Percentiles rank a stretch among this genome's conserved stretches.
Evolutionary conservation across 2,113 vertebrate species (phyloP).

Genomic region (Fulica atra): DNA sequence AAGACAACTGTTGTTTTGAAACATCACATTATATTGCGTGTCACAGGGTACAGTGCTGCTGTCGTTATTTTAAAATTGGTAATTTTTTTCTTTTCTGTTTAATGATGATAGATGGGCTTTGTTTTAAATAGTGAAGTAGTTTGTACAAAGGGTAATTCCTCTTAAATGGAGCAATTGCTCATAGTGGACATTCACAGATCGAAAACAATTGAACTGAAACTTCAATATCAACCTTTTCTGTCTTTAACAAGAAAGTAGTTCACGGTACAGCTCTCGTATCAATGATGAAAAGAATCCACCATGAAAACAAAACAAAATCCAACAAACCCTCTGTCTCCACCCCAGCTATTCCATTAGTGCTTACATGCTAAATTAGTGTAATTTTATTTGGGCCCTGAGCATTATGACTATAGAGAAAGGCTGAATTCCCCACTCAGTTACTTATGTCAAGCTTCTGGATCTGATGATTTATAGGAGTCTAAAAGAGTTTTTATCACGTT

Average conservation of each 20-base stretch:
- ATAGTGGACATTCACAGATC: constrained; percentile 78
- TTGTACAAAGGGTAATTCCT: constrained; percentile 83
- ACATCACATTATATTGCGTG: neutral
- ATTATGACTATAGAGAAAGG: constrained; percentile 42
- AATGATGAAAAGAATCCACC: neutral
- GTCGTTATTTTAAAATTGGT: constrained; percentile 67
- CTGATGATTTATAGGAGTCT: constrained; percentile 65
- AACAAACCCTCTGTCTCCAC: constrained; percentile 1
- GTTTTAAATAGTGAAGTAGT: constrained; percentile 85
- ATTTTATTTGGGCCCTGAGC: constrained; percentile 50
- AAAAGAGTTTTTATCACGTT: constrained; percentile 65
- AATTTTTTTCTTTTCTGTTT: constrained; percentile 64
- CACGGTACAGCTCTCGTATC: neutral
- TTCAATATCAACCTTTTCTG: constrained; percentile 77
- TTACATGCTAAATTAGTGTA: constrained; percentile 57
- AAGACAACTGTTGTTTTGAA: constrained; percentile 17
- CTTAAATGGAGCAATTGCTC: constrained; percentile 84
- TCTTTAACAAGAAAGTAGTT: constrained; percentile 78
- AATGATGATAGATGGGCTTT: constrained; percentile 85
- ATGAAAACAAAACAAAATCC: constrained; percentile 20
- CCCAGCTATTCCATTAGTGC: constrained; percentile 17
- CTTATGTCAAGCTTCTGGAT: constrained; percentile 35
- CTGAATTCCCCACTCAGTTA: constrained; percentile 42
- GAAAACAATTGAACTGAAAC: constrained; percentile 83
- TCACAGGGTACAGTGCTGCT: constrained; percentile 10